A percentile compares a stretch with the other conserved stretches of the same genome.
Evolutionary conservation across 2,797 vertebrate species (phyloP).

Genomic region (Periparus ater): DNA sequence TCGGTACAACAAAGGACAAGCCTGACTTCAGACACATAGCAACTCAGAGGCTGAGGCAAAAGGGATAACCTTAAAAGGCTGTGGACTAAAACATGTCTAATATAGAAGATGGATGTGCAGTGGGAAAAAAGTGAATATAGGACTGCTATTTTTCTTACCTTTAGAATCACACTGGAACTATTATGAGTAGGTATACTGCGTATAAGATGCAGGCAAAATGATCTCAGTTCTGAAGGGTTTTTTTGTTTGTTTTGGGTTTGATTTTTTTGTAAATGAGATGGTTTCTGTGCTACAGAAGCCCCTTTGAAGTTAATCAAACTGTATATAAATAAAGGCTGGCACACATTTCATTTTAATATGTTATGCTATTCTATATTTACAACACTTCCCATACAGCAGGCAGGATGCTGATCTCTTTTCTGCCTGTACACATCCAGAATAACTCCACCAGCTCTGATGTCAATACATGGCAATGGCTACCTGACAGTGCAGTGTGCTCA

Average conservation of each 20-base stretch:
- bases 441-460: not conserved
- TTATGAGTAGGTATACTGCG: not conserved
- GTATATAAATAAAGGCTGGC: not conserved
- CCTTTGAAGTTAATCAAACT: not conserved
- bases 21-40: not conserved
- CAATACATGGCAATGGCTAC: not conserved
- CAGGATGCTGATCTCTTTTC: not conserved
- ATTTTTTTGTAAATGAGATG: not conserved
- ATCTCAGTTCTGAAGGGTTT: not conserved
- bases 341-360: not conserved
- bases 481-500: not conserved
- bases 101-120: not conserved
- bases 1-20: not conserved
- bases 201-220: not conserved
- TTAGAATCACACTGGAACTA: not conserved
- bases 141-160: not conserved
- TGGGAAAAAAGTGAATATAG: not conserved
- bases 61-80: not conserved
- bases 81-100: not conserved
- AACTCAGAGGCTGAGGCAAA: not conserved
- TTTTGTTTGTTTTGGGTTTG: not conserved
- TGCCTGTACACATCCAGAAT: not conserved
- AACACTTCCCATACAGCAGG: not conserved
- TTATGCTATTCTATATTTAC: not conserved
- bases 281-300: not conserved